A percentile compares a stretch with the other conserved stretches of the same genome.
Evolutionary conservation across 2,888 invertebrate genomes (phyloP).

Genomic region (Drosophila rellima): DNA sequence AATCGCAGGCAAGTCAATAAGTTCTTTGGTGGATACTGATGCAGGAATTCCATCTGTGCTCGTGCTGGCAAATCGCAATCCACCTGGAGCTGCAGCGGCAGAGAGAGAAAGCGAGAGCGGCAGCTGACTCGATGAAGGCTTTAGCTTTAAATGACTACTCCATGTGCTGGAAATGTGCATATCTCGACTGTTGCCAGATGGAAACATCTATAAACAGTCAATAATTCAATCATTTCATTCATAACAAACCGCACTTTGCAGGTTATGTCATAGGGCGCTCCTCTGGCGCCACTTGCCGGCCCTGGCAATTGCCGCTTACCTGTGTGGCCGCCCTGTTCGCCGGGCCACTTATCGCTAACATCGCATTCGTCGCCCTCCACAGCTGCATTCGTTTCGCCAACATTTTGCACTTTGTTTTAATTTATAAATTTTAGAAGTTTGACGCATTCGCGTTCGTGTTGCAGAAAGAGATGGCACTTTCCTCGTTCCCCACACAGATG

Average conservation of each 20-base stretch:
- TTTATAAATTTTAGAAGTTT: slow-evolving; percentile 47
- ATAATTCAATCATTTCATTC: slow-evolving; percentile 27
- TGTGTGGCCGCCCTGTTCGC: slow-evolving; percentile 51
- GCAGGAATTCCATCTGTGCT: slow-evolving; percentile 38
- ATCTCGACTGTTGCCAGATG: slow-evolving; percentile 45
- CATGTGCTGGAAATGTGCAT: slow-evolving; percentile 68
- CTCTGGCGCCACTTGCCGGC: slow-evolving; percentile 20
- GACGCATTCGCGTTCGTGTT: slow-evolving; percentile 35
- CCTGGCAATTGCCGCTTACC: slow-evolving; percentile 52
- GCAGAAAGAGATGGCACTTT: slow-evolving; percentile 41
- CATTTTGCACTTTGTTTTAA: slow-evolving; percentile 62
- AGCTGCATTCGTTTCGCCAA: slow-evolving; percentile 72
- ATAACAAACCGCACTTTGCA: slow-evolving; percentile 64
- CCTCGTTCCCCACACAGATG: slow-evolving; percentile 33
- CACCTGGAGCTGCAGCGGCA: slow-evolving; percentile 24
- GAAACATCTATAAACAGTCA: slow-evolving; percentile 32
- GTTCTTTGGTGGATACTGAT: slow-evolving; percentile 39
- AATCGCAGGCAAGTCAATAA: slow-evolving; percentile 74
- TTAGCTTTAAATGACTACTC: slow-evolving; percentile 15
- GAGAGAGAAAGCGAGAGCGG: slow-evolving; percentile 30
- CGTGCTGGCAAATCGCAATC: slow-evolving; percentile 76
- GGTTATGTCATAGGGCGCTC: slow-evolving; percentile 79
- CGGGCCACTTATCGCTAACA: slow-evolving; percentile 43
- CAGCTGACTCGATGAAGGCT: slow-evolving; percentile 12
- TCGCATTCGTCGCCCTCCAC: slow-evolving; percentile 60